Base-by-base conservation (phyloP, 2,888 invertebrate genomes). In the Epinotia bilunana region DNA sequence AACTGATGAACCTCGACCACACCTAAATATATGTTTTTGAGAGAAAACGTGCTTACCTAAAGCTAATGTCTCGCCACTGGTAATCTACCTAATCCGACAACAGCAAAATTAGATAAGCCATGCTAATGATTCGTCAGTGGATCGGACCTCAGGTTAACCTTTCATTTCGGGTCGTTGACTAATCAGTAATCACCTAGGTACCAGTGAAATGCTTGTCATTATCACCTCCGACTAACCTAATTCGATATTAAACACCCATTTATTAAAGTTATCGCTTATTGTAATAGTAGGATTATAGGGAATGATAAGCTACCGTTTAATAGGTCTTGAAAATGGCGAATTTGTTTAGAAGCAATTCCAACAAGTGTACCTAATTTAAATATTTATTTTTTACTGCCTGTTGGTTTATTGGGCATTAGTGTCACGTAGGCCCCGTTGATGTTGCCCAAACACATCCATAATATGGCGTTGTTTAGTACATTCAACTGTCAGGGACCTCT, bases 141-240 rank as follows among this genome's bases (percentile, higher is more conserved):
- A 16, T 18, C 43, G 12, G 12, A 7, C 11, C 43, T 23, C 39
- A 12, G 58, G 18, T 60, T 61, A 70, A 49, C 60, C 70, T 61
- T 61, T 70, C 60, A 49, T 18, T 60, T 18, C 60, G 43, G 58
- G 43, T 46, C 11, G 53, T n/a, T 53, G 53, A 12, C 49, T 61
- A 70, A 70, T 49, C 23, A 12, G 33, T 61, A 70, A 70, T 49
- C 23, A 61, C 12, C 13, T 57, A n/a, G n/a, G n/a, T n/a, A 20
- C 23, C 20, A 33, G 28, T 55, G 28, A 65, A 53, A 53, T n/a
- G 28, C 33, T 65, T 2, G n/a, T 64, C 49, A 49, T 64, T 65
- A 65, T 65, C 65, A 65, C 65, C 65, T 65, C n/a, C 28, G 53
- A 53, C 53, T 65, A 65, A 33, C 18, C 11, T 65, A n/a, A 65